A percentile compares a stretch with the other conserved stretches of the same genome.
Conservation (phyloP, 2,797 vertebrate species). For the Morus bassanus region DNA sequence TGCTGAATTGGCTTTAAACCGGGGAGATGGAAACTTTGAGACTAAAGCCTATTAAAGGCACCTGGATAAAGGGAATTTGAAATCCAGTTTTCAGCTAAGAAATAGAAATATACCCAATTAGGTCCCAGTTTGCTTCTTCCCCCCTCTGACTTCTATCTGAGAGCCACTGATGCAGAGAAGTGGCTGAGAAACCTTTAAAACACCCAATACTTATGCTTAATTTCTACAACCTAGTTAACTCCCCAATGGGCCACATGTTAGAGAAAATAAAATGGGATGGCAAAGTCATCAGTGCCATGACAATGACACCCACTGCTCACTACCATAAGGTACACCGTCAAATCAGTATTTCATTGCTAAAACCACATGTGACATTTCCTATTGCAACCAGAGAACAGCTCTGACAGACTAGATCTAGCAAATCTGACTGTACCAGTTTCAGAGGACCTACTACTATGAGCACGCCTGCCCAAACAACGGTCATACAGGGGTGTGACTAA, state of each 20-base stretch:
- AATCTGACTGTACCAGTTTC: not conserved
- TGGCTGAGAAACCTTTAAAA: not conserved
- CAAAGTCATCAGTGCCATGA: not conserved
- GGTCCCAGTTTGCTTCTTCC: not conserved
- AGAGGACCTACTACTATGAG: rapidly evolving
- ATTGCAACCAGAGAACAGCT: not conserved
- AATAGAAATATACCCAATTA: not conserved
- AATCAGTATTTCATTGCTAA: not conserved
- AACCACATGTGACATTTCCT: not conserved
- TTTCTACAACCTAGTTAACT: not conserved
- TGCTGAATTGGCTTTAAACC: not conserved
- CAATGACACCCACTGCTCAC: not conserved
- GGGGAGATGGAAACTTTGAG: not conserved
- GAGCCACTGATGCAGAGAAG: not conserved
- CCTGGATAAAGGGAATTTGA: not conserved
- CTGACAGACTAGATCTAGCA: not conserved
- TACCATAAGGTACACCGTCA: not conserved
- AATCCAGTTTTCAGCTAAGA: not conserved
- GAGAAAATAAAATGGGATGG: not conserved
- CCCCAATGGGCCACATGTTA: not conserved
- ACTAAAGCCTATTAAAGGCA: not conserved
- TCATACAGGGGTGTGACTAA: not conserved
- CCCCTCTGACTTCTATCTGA: rapidly evolving
- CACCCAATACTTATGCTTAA: not conserved
- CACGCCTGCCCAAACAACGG: not conserved